These are phyloP conservation scores for Pseudococcus longispinus DNA, from an alignment of 2,888 invertebrate genomes.

Conservation along the genomic window DNA sequence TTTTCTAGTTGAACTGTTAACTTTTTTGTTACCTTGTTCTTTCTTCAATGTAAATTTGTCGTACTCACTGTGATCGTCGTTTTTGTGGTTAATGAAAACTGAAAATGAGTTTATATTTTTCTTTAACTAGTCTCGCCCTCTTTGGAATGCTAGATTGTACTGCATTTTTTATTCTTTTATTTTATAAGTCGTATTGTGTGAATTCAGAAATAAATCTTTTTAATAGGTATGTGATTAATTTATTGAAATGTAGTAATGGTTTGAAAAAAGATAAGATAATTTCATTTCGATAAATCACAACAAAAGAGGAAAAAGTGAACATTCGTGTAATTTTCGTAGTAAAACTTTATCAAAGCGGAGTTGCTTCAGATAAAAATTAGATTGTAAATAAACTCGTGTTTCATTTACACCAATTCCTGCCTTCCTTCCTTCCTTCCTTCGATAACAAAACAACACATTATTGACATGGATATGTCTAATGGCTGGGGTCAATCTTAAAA, in stretches of 20 bases:
- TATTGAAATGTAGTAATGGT: neutral
- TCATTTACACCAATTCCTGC: too few relatives aligned
- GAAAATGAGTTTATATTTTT: neutral
- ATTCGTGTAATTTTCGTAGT: too few relatives aligned
- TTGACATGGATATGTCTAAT: too few relatives aligned
- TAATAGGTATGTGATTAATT: neutral
- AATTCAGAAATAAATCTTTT: neutral
- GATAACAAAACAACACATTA: too few relatives aligned
- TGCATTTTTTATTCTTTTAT: neutral
- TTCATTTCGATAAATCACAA: too few relatives aligned
- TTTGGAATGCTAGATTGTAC: neutral
- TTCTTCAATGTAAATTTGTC: neutral
- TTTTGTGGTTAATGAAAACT: neutral
- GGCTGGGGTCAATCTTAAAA: too few relatives aligned
- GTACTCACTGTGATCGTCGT: conserved; percentile 12
- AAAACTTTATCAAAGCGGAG: too few relatives aligned
- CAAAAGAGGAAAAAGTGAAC: too few relatives aligned
- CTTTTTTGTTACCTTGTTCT: conserved; percentile 25
- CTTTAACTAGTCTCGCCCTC: neutral
- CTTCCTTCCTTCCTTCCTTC: too few relatives aligned
- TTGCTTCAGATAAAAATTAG: too few relatives aligned
- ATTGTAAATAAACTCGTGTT: too few relatives aligned
- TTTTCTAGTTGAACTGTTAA: neutral
- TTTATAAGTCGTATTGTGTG: neutral
- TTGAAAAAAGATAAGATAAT: neutral